These are phyloP conservation scores for Meloidogyne hapla DNA, from an alignment of 1,140 invertebrate genomes.

Conservation along the genomic window DNA sequence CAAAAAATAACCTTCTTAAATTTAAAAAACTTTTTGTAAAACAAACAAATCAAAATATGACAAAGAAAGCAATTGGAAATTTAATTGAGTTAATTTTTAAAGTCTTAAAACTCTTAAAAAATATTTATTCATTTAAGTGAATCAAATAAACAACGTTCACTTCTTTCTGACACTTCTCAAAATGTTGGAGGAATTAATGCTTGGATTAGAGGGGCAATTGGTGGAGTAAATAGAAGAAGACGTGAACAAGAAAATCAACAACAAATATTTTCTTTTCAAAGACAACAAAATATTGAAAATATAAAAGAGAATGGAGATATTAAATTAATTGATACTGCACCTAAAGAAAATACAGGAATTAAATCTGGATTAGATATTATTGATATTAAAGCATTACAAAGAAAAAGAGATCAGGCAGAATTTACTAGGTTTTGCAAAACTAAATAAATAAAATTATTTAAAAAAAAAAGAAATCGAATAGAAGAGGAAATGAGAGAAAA, in stretches of 20 bases:
- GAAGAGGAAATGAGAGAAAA: constrained; percentile 90
- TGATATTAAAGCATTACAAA: constrained; percentile 95
- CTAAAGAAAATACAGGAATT: constrained; percentile 46
- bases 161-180: constrained; percentile 46
- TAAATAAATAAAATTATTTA: constrained; percentile 14
- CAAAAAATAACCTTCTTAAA: background rate
- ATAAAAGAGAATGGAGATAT: constrained; percentile 58
- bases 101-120: too few relatives aligned
- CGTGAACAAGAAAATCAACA: constrained; percentile 24
- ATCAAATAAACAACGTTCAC: constrained; percentile 51
- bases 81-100: constrained; percentile 49
- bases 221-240: constrained; percentile 38
- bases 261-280: constrained; percentile 9
- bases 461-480: constrained; percentile 59
- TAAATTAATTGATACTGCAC: constrained; percentile 53
- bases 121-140: constrained; percentile 31
- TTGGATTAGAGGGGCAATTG: constrained; percentile 34
- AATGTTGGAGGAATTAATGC: constrained; percentile 16
- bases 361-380: constrained; percentile 53
- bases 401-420: constrained; percentile 96
- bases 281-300: constrained; percentile 48
- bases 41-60: constrained; percentile 50
- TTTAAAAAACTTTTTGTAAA: background rate
- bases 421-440: constrained; percentile 72
- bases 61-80: constrained; percentile 40